Base-by-base conservation (phyloP, 2,113 vertebrate genomes). In the Rhynchopsitta pachyrhyncha region DNA sequence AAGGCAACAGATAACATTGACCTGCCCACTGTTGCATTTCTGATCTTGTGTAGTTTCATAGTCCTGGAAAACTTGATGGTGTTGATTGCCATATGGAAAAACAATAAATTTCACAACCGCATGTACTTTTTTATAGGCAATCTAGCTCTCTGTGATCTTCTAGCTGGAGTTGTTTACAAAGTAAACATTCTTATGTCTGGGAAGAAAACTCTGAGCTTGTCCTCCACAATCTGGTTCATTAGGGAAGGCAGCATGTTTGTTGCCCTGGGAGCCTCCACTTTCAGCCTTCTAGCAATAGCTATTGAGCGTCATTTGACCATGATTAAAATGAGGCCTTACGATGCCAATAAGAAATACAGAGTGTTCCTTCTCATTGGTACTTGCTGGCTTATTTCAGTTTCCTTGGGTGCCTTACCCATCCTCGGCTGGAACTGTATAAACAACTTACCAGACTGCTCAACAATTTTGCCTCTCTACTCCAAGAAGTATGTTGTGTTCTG, bases 71-170 rank as follows among this genome's bases (percentile, higher is more conserved):
- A 99, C 97, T 88, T 99, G 86, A 98, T 99, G 85, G 99, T 99
- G 24, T 96, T 99, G 92, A 97, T 99, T 37, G 99, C 98, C 89
- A 99, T 99, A 96, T 99, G 99, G 99, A 99, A 98, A 93, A 99
- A 99, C 96, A 98, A 99, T 84, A 98, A 97, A 84, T 99, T 99
- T 93, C 99, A 99, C 97, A 99, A 99, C 79, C 99, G 99, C 89
- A 99, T 99, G 99, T 99, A 99, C 98, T 99, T 99, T 90, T 99
- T 99, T 97, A 99, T 99, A 31, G 99, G 98, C 76, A 99, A 99
- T 97, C 97, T 99, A 97, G 99, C 99, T 12, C 98, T 99, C 86
- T 99, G 99, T 64, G 99, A 99, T 97, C 95, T 99, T 94, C 97
- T 99, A 92, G 98, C 99, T 1, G 99, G 99, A 28, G 97, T 99